Evolutionary conservation across 2,888 invertebrate species (phyloP).

Genomic region (Deilephila elpenor): DNA sequence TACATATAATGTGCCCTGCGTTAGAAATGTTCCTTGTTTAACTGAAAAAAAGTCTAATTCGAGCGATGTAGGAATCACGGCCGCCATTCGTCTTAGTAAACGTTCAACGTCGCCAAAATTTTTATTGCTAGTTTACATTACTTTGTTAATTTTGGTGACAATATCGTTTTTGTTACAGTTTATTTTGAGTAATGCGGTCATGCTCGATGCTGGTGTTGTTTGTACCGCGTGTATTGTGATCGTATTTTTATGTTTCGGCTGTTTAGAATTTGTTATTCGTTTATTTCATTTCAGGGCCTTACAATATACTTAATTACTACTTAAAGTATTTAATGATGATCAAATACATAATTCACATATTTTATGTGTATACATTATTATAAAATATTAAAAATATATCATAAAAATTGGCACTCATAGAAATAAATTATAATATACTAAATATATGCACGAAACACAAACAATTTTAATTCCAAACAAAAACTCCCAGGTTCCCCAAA

Average conservation of each 20-base stretch:
- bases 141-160: conserved; percentile 24
- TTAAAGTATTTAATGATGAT: too few species aligned
- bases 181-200: conserved; percentile 21
- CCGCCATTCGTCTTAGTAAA: conserved; percentile 33
- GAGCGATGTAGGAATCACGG: conserved; percentile 29
- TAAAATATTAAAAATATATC: too few species aligned
- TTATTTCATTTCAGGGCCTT: too few species aligned
- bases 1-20: too few species aligned
- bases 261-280: too few species aligned
- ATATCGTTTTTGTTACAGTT: conserved; percentile 16
- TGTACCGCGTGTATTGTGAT: background rate
- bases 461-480: background rate
- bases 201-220: background rate
- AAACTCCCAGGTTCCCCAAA: background rate
- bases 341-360: too few species aligned
- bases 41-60: conserved; percentile 8
- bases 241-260: background rate
- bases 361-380: too few species aligned
- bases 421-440: too few species aligned
- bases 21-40: background rate
- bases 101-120: conserved; percentile 19
- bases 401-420: too few species aligned
- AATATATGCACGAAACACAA: background rate
- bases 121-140: conserved; percentile 20
- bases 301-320: too few species aligned